A percentile compares a stretch with the other conserved stretches of the same genome.
Evolutionary conservation across 2,797 vertebrate genomes (phyloP).

Genomic region (Enteromius unitaeniatus): DNA sequence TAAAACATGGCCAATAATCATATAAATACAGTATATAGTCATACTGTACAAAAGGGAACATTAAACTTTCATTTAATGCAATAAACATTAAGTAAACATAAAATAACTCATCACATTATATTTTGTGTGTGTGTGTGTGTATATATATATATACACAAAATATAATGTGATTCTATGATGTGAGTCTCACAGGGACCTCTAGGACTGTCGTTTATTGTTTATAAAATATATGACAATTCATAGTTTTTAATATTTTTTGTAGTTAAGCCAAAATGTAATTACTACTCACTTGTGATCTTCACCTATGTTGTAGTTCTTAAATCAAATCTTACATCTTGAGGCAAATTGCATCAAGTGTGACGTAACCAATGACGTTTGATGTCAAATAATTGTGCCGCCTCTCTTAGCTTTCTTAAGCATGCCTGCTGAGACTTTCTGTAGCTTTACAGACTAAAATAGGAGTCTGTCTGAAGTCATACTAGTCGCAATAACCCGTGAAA

Average conservation of each 20-base stretch:
- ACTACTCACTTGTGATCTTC: too few species aligned
- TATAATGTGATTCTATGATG: too few species aligned
- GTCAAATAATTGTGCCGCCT: neutral
- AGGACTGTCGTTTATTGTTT: neutral
- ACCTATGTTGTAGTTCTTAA: neutral
- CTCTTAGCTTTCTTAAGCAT: neutral
- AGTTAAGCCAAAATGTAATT: neutral
- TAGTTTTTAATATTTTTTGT: neutral
- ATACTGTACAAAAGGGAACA: neutral
- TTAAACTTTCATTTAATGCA: neutral
- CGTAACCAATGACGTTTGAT: neutral
- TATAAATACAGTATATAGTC: neutral
- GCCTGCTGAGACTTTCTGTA: neutral
- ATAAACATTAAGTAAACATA: neutral
- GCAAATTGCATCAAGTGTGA: neutral
- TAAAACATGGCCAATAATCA: neutral
- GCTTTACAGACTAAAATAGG: constrained; percentile 7
- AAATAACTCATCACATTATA: too few species aligned
- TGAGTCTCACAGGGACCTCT: neutral
- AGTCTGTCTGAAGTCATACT: constrained; percentile 10
- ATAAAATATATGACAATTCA: neutral
- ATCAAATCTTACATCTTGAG: neutral
- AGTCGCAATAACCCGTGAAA: constrained; percentile 22
- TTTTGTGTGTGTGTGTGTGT: too few species aligned
- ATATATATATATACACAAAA: neutral